Conservation (phyloP, 2,797 vertebrate species). For the Hydrophis major region DNA sequence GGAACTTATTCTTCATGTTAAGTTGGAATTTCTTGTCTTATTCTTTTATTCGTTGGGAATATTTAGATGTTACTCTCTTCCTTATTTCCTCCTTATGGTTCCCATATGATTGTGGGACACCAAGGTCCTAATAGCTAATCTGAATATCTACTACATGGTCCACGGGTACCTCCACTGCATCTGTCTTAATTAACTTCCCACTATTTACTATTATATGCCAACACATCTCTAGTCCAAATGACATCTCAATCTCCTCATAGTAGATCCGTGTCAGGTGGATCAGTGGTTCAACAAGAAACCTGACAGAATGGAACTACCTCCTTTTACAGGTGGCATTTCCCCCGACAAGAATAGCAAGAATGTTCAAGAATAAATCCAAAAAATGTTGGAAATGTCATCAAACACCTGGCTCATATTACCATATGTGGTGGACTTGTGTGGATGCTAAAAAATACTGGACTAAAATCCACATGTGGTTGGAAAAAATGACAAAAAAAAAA, state of each 20-base stretch:
- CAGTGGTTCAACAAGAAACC: not conserved
- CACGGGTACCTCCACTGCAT: not conserved
- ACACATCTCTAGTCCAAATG: not conserved
- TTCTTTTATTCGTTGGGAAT: not conserved
- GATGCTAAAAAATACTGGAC: too few species aligned
- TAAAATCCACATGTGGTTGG: too few species aligned
- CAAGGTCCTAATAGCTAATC: not conserved
- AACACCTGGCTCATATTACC: too few species aligned
- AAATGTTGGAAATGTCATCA: too few species aligned
- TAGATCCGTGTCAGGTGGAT: not conserved
- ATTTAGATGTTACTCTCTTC: not conserved
- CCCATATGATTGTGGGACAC: not conserved
- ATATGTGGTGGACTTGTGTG: too few species aligned
- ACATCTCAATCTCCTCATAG: not conserved
- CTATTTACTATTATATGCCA: not conserved
- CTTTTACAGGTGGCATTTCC: too few species aligned
- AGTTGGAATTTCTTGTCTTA: not conserved
- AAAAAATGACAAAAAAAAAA: too few species aligned
- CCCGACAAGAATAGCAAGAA: too few species aligned
- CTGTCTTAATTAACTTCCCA: not conserved
- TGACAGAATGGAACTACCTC: not conserved
- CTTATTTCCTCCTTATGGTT: not conserved
- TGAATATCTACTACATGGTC: not conserved
- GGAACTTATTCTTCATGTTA: not conserved
- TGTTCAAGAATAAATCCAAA: too few species aligned